Percentiles rank a stretch among this genome's conserved stretches.
These are phyloP conservation scores for Plodia interpunctella DNA, from an alignment of 1,140 invertebrate genomes.

Conservation along the genomic window DNA sequence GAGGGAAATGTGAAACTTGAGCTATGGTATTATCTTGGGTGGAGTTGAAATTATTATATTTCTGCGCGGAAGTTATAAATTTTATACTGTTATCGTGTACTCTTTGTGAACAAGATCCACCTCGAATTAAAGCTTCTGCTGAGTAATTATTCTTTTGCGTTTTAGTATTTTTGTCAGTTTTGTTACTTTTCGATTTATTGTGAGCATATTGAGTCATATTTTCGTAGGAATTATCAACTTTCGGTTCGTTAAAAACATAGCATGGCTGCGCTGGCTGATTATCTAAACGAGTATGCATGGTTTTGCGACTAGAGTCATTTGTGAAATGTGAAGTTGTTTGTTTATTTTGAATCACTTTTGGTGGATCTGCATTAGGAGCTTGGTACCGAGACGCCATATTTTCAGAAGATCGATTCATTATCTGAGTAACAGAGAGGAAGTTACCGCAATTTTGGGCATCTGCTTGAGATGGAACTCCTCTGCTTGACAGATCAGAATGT, in stretches of 20 bases:
- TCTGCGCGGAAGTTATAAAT: conserved; percentile 51
- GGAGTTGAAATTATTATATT: conserved; percentile 57
- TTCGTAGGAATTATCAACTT: conserved; percentile 46
- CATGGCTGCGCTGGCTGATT: conserved; percentile 48
- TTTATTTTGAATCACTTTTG: conserved; percentile 42
- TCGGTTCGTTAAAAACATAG: conserved; percentile 59
- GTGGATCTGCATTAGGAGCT: conserved; percentile 36
- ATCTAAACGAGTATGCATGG: conserved; percentile 40
- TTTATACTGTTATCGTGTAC: conserved; percentile 49
- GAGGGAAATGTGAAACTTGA: conserved; percentile 68
- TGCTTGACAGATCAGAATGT: conserved; percentile 41
- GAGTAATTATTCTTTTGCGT: conserved; percentile 68
- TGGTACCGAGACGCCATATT: conserved; percentile 52
- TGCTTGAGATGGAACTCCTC: conserved; percentile 31
- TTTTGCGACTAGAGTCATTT: conserved; percentile 49
- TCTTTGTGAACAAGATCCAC: conserved; percentile 61
- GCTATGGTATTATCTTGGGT: conserved; percentile 57
- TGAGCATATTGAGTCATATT: conserved; percentile 49
- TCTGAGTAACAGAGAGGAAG: conserved; percentile 65
- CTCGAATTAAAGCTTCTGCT: conserved; percentile 62
- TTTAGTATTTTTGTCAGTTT: conserved; percentile 58
- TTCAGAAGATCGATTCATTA: conserved; percentile 68
- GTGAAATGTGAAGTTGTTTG: conserved; percentile 41
- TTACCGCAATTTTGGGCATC: conserved; percentile 64
- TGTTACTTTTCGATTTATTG: conserved; percentile 50